Base-by-base conservation (phyloP, 2,797 vertebrate genomes). In the Natrix natrix region DNA sequence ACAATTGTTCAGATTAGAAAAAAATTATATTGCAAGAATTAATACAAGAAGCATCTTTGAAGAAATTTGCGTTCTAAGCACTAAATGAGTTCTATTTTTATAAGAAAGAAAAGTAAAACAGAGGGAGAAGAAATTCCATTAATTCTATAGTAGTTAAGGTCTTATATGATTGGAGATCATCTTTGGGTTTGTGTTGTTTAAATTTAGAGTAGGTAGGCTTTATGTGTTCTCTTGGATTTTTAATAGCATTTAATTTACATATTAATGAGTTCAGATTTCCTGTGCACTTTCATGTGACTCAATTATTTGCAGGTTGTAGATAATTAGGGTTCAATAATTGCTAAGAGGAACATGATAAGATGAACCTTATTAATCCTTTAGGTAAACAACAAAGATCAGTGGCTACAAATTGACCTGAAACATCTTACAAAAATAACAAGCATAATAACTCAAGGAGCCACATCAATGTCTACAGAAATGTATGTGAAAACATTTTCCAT, bases 331-430 rank as follows among this genome's bases (percentile, higher is more conserved):
- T 54, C 57, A n/a, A 59, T 4, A n/a, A 59, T 4, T 52, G 28
- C 32, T 74, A 32, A 91, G 56, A 89, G 2, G 54, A 8, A 20
- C 43, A 91, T 16, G 69, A 89, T 87, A 74, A n/a, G 8, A 48
- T 52, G 59, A 86, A 26, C 91, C 17, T 78, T 43, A 57, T 91
- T 91, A 52, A 66, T 91, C 37, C 59, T 94, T 7, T 7, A 99
- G 99, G 48, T 96, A 22, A 98, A 97, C 91, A 97, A 99, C 97
- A 97, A 98, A 93, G 95, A 98, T 6, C 98, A 99, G 96, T 99
- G 99, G 99, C 98, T 99, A 48, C 98, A 99, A 97, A 98, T 99
- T 63, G 98, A 99, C 94, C 97, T 99, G 90, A 98, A 98, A 56
- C 93, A 97, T 24, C 78, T 98, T 17, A 99, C 98, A 97, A 99